Evolutionary conservation across 2,888 invertebrate species (phyloP), one percentile per base, ranked within the genome.

Genomic region (Drepanosiphum platanoidis): DNA sequence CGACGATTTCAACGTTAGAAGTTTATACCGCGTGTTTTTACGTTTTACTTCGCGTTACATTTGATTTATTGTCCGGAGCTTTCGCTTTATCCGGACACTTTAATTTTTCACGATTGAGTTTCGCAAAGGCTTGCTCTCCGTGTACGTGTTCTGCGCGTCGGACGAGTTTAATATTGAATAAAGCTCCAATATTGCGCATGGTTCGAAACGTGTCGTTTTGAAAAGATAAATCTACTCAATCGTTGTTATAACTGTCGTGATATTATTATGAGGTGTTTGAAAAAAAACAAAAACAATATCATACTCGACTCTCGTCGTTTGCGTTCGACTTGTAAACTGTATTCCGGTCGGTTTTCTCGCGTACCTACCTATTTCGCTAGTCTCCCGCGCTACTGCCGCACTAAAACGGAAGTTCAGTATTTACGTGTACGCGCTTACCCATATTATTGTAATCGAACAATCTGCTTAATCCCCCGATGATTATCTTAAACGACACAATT

Each of bases 51-150:
- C 30, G 42, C 30, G 39, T 32, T 32, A 70, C 34, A 42, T 79
- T 81, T 81, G 81, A 81, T 81, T 81, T 81, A 81, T 72, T 7
- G 58, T 72, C 30, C 15, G 18, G 0, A 52, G 79, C 22, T 61
- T 61, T 27, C 22, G 22, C 9, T 22, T 81, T 11, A 58, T 61
- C 22, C 11, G 18, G 1, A 52, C 46, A 68, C 68, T 18, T 34
- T 68, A 34, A 34, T 68, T 68, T 30, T 34, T 78, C 22, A 30
- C 8, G 22, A 32, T 78, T 78, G 4, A 78, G 61, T 8, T 39
- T 22, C 1, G n/a, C 18, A 18, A 39, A 61, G 5, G 39, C 39
- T 77, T 27, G 61, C 2, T n/a, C n/a, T n/a, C n/a, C n/a, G n/a
- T 32, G 36, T 39, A 22, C 27, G n/a, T 77, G 36, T 11, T 36